Evolutionary conservation across 2,888 invertebrate species (phyloP).

Genomic region (Bellardia bayeri): DNA sequence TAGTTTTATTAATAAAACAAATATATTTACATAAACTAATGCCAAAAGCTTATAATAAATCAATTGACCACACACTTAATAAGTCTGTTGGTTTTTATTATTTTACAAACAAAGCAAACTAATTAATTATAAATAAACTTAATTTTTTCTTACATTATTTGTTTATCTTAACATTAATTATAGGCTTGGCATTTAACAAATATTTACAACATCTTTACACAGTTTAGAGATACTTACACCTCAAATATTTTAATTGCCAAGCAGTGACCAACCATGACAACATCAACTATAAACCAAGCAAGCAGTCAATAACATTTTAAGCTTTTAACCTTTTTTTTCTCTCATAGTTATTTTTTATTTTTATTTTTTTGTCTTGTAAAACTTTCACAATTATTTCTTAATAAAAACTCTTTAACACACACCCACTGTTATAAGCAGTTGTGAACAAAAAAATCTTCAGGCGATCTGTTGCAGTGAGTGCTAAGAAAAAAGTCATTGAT

Average conservation of each 20-base stretch:
- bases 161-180: slow-evolving; percentile 47
- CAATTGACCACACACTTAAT: too few relatives aligned
- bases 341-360: neutral
- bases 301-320: slow-evolving; percentile 50
- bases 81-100: neutral
- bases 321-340: slow-evolving; percentile 48
- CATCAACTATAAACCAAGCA: neutral
- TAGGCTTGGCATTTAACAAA: slow-evolving; percentile 56
- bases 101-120: neutral
- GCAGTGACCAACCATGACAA: slow-evolving; percentile 46
- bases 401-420: slow-evolving; percentile 47
- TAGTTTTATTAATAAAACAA: too few relatives aligned
- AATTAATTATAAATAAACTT: slow-evolving; percentile 19
- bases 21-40: too few relatives aligned
- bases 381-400: slow-evolving; percentile 69
- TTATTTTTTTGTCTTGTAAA: slow-evolving; percentile 21
- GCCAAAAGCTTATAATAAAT: too few relatives aligned
- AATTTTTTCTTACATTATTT: neutral
- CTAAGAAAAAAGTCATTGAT: slow-evolving; percentile 47
- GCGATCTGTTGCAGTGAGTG: slow-evolving; percentile 47
- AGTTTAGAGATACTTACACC: neutral
- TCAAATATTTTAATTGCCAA: slow-evolving; percentile 39
- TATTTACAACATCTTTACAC: slow-evolving; percentile 31
- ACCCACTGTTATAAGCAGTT: slow-evolving; percentile 42
- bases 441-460: slow-evolving; percentile 6